Evolutionary conservation across 2,888 invertebrate genomes (phyloP), one percentile per base, ranked within the genome.

Genomic region (Eupelmus urozonus): DNA sequence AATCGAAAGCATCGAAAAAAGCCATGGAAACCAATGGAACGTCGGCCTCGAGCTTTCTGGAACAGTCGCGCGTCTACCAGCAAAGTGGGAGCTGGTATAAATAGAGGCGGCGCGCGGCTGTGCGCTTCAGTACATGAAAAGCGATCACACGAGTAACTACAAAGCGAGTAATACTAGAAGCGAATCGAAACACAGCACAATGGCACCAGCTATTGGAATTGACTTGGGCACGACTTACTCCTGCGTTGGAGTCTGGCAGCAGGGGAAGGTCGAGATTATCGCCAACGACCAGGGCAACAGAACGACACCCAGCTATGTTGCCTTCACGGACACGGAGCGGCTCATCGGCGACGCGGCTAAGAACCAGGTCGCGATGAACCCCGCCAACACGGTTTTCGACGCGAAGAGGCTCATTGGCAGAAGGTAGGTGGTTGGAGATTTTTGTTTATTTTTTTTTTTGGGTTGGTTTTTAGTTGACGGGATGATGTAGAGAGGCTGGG

Each of bases 211-310:
- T 84, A 89, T 92, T 82, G 92, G 92, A 89, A 92, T 92, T 81
- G 92, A 92, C 88, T 89, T 92, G 82, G 92, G 92, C 78, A 92
- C 92, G 42, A 92, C 92, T 16, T 92, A 91, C 87, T 92, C 92
- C 82, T 92, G 92, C 83, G 92, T 92, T 27, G 96, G 94, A 75
- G 95, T 96, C 11, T 96, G 94, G 91, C 95, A 95, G 86, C 93
- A 96, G 86, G 95, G 96, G 72, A 95, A 95, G 89, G 95, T 96
- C 84, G 96, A 96, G 88, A 95, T 96, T 83, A 95, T 96, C 88
- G 92, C 92, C 82, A 92, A 92, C 88, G 92, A 92, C 88, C 92
- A 92, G 87, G 94, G 94, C 81, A 94, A 94, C 91, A 90, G 94
- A 83, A 94, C 94, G 16, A 94, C 94, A 78, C 94, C 94, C 34